Conservation (phyloP, 2,888 invertebrate species). For the Leptopterna dolabrata region DNA sequence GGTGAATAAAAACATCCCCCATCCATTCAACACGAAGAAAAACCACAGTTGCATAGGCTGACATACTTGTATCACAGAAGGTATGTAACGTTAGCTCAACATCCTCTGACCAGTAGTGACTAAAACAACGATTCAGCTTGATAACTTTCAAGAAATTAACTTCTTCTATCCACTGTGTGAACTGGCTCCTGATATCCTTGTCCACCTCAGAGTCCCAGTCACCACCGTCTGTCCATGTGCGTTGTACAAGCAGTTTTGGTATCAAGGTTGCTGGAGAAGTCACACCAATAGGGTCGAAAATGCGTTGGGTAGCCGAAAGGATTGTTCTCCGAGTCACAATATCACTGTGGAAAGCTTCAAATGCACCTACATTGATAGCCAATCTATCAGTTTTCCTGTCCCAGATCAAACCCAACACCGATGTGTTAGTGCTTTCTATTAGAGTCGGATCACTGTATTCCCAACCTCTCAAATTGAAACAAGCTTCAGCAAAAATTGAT, state of each 20-base stretch:
- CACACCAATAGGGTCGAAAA: conserved; percentile 63
- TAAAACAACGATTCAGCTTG: not conserved
- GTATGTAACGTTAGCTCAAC: conserved; percentile 60
- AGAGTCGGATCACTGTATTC: not conserved
- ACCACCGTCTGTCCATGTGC: conserved; percentile 44
- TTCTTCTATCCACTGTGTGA: conserved; percentile 12
- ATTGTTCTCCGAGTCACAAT: conserved; percentile 56
- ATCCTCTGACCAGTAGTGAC: no score
- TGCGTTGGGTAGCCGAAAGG: no score
- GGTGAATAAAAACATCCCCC: conserved; percentile 60
- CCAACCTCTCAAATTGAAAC: conserved; percentile 8
- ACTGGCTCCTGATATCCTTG: conserved; percentile 9
- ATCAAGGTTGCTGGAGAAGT: conserved; percentile 58
- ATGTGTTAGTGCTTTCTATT: not conserved
- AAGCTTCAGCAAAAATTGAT: not conserved
- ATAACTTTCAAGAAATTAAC: no score
- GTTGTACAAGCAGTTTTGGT: conserved; percentile 62
- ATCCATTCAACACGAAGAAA: no score
- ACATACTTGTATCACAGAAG: conserved; percentile 63
- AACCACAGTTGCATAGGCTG: conserved; percentile 60
- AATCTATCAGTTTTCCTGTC: no score
- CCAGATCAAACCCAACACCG: no score
- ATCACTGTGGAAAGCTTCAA: not conserved
- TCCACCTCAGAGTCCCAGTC: conserved; percentile 37
- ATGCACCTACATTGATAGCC: no score